These are phyloP conservation scores for Pheucticus melanocephalus DNA, from an alignment of 2,113 vertebrate genomes.

Conservation along the genomic window DNA sequence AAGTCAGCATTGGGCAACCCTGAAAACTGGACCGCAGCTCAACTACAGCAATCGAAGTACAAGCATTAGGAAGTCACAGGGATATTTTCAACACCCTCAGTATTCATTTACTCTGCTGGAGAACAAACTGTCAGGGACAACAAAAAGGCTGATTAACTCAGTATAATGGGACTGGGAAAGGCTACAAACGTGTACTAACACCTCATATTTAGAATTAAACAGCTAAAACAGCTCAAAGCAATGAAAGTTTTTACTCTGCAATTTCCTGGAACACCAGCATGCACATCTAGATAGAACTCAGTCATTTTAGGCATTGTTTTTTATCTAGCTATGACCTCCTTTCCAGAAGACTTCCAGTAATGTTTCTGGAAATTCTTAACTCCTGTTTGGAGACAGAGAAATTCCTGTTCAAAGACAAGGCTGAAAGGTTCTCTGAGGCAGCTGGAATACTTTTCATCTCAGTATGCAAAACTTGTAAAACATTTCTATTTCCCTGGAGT, in stretches of 20 bases:
- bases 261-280: neutral
- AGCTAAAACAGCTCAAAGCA: neutral
- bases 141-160: neutral
- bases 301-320: neutral
- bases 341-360: neutral
- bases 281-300: neutral
- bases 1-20: neutral
- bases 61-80: neutral
- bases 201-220: neutral
- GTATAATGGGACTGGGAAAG: neutral
- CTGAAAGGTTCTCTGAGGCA: neutral
- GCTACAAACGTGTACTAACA: neutral
- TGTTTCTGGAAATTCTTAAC: neutral
- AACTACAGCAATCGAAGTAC: neutral
- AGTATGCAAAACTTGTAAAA: neutral
- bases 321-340: neutral
- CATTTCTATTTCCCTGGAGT: neutral
- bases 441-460: neutral
- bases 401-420: neutral
- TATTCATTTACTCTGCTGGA: neutral
- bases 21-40: neutral
- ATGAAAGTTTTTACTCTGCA: neutral
- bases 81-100: neutral
- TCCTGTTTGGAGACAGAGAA: neutral
- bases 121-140: neutral